phyloP scores from a whole-genome alignment of 2,797 vertebrate species.

The Nannoperca obscura region DNA sequence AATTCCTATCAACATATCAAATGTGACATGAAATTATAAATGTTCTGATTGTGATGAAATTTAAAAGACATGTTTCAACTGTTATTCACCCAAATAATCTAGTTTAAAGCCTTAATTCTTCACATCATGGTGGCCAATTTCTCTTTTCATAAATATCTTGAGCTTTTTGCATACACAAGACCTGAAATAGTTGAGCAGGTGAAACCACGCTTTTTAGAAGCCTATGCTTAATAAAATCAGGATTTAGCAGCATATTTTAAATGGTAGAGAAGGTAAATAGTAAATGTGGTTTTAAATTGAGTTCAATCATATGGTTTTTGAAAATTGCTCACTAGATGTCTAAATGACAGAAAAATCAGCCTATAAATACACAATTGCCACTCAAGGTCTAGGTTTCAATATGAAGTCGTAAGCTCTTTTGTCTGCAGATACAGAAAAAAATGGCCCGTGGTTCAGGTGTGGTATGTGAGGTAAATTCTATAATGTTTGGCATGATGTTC shows the following conservation, averaged over 20 bases:
- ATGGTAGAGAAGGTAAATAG: background rate
- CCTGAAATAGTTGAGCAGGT: background rate
- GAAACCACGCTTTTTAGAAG: background rate
- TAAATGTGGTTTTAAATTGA: background rate
- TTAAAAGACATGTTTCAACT: background rate
- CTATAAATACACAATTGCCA: background rate
- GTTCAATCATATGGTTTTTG: background rate
- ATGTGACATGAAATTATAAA: background rate
- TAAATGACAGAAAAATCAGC: background rate
- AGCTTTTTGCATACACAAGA: background rate
- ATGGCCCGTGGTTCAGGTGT: background rate
- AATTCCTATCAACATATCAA: background rate
- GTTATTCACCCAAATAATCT: background rate
- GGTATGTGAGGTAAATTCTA: background rate
- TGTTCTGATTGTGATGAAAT: background rate
- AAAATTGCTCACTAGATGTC: background rate
- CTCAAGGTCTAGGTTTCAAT: background rate
- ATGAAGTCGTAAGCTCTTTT: background rate
- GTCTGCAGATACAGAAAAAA: conserved; percentile 1
- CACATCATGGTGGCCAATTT: background rate
- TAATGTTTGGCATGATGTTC: background rate
- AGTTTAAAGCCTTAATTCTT: background rate
- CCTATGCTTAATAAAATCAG: background rate
- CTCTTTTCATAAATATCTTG: background rate
- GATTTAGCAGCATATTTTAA: background rate